Conservation (phyloP, 2,888 invertebrate genomes). For the Agonopterix subpropinquella region DNA sequence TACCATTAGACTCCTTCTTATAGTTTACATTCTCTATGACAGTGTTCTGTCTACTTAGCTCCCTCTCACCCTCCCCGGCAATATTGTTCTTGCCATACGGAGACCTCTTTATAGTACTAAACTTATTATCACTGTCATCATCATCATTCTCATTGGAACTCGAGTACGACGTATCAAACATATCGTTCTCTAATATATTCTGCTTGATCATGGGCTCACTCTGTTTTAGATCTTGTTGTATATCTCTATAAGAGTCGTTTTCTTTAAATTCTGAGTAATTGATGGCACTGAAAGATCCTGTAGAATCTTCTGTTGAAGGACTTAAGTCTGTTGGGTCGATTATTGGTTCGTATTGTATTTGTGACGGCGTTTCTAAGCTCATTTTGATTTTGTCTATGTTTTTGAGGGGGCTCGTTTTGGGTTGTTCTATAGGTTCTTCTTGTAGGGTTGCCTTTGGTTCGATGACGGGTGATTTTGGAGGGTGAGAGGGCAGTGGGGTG, state of each 20-base stretch:
- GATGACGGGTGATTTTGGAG: conserved; percentile 20
- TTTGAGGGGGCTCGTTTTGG: conserved; percentile 57
- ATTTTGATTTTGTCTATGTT: conserved; percentile 71
- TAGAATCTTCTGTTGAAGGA: conserved; percentile 56
- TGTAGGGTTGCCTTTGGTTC: conserved; percentile 25
- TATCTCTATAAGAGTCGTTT: conserved; percentile 40
- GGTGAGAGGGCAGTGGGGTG: conserved; percentile 33
- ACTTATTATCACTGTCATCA: conserved; percentile 81
- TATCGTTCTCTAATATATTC: conserved; percentile 70
- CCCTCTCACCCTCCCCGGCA: conserved; percentile 40
- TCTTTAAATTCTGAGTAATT: conserved; percentile 39
- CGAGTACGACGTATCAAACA: conserved; percentile 68
- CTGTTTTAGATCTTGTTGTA: conserved; percentile 39
- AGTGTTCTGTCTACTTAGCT: conserved; percentile 63
- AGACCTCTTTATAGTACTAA: conserved; percentile 82
- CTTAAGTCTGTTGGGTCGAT: conserved; percentile 63
- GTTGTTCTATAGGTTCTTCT: conserved; percentile 32
- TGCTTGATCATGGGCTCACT: conserved; percentile 70
- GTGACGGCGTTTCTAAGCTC: conserved; percentile 65
- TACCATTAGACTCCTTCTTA: conserved; percentile 63
- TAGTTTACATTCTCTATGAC: conserved; percentile 69
- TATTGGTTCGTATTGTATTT: conserved; percentile 68
- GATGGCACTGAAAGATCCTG: conserved; percentile 56
- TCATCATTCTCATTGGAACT: conserved; percentile 75
- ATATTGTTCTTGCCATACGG: conserved; percentile 76